Evolutionary conservation across 2,888 invertebrate genomes (phyloP).

Genomic region (Nephrotoma appendiculata): DNA sequence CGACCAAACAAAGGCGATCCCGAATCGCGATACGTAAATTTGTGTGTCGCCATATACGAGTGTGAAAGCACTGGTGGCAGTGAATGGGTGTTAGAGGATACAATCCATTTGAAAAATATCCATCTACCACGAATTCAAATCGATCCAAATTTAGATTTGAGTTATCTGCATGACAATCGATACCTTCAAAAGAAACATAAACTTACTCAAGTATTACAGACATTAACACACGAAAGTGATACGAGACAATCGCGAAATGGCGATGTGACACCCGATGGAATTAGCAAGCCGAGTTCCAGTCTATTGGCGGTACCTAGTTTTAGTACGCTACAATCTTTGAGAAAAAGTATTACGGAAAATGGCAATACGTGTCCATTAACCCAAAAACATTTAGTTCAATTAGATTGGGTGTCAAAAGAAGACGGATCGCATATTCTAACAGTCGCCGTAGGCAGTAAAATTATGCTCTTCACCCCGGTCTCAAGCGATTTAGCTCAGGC

Average conservation of each 20-base stretch:
- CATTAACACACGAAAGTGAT: constrained; percentile 65
- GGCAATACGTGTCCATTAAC: constrained; percentile 83
- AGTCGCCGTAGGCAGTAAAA: constrained; percentile 87
- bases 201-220: constrained; percentile 68
- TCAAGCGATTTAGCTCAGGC: constrained; percentile 91
- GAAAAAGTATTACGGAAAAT: constrained; percentile 80
- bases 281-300: constrained; percentile 21
- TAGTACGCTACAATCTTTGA: constrained; percentile 72
- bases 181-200: constrained; percentile 71
- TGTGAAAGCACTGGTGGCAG: constrained; percentile 96
- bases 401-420: constrained; percentile 99
- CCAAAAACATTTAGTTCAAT: constrained; percentile 83
- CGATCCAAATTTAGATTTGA: constrained; percentile 69
- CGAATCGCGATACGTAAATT: constrained; percentile 71
- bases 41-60: constrained; percentile 93
- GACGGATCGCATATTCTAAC: constrained; percentile 97
- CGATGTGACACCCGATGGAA: constrained; percentile 29
- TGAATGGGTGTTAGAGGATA: constrained; percentile 90
- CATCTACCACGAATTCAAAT: constrained; percentile 69
- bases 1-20: constrained; percentile 60
- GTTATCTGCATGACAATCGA: constrained; percentile 65
- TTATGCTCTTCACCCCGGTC: constrained; percentile 83
- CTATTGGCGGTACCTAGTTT: constrained; percentile 80
- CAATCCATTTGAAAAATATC: constrained; percentile 85
- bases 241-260: constrained; percentile 42